These are phyloP conservation scores for Arctocebus calabarensis DNA, from an alignment of 2,797 vertebrate species.

Conservation along the genomic window DNA sequence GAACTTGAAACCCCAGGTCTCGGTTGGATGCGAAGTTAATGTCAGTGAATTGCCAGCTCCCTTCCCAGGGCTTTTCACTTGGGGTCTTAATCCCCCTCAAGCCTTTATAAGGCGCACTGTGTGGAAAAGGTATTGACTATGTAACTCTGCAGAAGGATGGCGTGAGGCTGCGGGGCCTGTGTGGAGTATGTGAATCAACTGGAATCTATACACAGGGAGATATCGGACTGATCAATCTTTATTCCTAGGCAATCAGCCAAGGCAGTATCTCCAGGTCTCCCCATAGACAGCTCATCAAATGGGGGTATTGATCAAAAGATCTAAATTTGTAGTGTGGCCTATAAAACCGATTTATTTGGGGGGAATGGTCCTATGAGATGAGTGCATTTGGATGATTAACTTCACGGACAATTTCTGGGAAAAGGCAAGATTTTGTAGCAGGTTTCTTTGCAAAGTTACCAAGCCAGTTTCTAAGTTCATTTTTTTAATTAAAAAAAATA, in stretches of 20 bases:
- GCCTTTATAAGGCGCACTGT: background rate
- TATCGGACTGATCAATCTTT: constrained; percentile 81
- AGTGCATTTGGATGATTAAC: constrained; percentile 74
- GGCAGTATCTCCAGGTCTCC: constrained; percentile 73
- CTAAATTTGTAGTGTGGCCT: constrained; percentile 84
- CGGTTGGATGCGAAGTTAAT: background rate
- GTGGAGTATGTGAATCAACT: background rate
- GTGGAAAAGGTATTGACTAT: constrained; percentile 63
- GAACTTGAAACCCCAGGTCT: background rate
- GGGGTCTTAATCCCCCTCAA: constrained; percentile 22
- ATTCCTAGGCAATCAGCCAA: constrained; percentile 80
- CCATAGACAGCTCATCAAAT: constrained; percentile 77
- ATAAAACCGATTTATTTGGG: constrained; percentile 85
- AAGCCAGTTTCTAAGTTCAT: background rate
- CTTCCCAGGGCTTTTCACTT: background rate
- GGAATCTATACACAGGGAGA: constrained; percentile 63
- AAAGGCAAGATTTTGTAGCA: background rate
- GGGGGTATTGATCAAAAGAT: constrained; percentile 79
- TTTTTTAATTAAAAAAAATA: background rate
- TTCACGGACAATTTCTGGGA: constrained; percentile 57
- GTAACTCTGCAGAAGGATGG: constrained; percentile 78
- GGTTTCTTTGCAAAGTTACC: background rate
- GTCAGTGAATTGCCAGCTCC: background rate
- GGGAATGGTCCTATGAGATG: constrained; percentile 58
- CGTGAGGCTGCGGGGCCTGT: background rate